phyloP scores from a whole-genome alignment of 2,797 vertebrate genomes.

The Phrynocephalus guinanensis region DNA sequence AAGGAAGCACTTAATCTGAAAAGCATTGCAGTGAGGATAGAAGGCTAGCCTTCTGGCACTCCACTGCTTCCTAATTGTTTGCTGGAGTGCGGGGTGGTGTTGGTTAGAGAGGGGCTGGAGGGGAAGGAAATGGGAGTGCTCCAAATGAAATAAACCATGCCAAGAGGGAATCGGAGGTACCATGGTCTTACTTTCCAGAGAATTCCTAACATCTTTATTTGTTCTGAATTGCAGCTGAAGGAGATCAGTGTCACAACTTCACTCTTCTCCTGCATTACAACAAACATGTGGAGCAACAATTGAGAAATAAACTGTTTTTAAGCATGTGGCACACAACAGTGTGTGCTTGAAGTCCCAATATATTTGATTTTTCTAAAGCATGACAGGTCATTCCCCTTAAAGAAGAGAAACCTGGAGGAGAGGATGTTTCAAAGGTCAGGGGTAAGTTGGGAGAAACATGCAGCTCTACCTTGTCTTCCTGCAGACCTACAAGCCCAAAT shows the following conservation, averaged over 20 bases:
- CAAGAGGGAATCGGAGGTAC: conserved; percentile 1
- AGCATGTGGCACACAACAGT: background rate
- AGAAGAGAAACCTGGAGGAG: background rate
- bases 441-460: background rate
- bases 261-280: conserved; percentile 37
- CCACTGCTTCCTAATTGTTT: conserved; percentile 15
- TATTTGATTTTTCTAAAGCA: background rate
- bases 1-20: conserved; percentile 39
- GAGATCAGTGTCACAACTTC: conserved; percentile 48
- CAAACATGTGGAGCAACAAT: conserved; percentile 22
- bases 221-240: conserved; percentile 52
- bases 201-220: conserved; percentile 39
- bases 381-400: conserved; percentile 11
- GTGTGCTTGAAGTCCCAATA: conserved; percentile 53
- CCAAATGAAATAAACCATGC: conserved; percentile 22
- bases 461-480: background rate
- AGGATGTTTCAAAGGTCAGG: background rate
- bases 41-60: conserved; percentile 17
- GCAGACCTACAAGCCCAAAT: background rate
- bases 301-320: conserved; percentile 43
- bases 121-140: background rate
- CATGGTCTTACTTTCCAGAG: conserved; percentile 37
- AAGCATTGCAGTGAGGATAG: conserved; percentile 15
- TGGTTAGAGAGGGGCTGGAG: background rate
- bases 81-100: background rate